Evolutionary conservation across 2,888 invertebrate species (phyloP).

Genomic region (Mythimna lalbum): DNA sequence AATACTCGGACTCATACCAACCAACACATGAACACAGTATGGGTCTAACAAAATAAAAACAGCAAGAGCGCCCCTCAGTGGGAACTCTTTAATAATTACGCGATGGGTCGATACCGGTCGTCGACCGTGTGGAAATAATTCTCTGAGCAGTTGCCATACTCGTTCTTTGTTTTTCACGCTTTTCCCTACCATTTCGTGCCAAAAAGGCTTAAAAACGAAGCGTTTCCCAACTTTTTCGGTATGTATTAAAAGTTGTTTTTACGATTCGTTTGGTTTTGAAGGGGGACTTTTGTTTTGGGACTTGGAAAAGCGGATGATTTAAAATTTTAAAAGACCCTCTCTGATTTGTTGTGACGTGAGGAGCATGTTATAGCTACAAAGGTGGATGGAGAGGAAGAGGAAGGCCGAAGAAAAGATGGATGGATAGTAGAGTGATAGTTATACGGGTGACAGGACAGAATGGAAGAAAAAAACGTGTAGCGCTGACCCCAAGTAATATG

Average conservation of each 20-base stretch:
- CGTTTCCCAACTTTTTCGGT: slow-evolving; percentile 44
- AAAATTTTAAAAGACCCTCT: no score
- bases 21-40: slow-evolving; percentile 8
- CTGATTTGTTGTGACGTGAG: not conserved
- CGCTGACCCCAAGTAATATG: no score
- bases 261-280: slow-evolving; percentile 33
- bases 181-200: slow-evolving; percentile 34
- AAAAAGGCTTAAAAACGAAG: slow-evolving; percentile 49
- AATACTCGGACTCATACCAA: not conserved
- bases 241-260: slow-evolving; percentile 47
- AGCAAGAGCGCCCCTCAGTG: slow-evolving; percentile 33
- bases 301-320: slow-evolving; percentile 15
- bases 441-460: no score
- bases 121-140: slow-evolving; percentile 67
- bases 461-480: no score
- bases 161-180: slow-evolving; percentile 53
- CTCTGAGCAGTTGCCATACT: slow-evolving; percentile 53
- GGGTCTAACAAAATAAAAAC: slow-evolving; percentile 34
- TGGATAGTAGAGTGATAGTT: no score
- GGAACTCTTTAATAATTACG: slow-evolving; percentile 73
- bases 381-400: no score
- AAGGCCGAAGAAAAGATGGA: no score
- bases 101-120: slow-evolving; percentile 69
- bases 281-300: slow-evolving; percentile 18
- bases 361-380: not conserved